A percentile compares a stretch with the other conserved stretches of the same genome.
phyloP scores from a whole-genome alignment of 1,140 invertebrate species.

The Sycophila sp. region DNA sequence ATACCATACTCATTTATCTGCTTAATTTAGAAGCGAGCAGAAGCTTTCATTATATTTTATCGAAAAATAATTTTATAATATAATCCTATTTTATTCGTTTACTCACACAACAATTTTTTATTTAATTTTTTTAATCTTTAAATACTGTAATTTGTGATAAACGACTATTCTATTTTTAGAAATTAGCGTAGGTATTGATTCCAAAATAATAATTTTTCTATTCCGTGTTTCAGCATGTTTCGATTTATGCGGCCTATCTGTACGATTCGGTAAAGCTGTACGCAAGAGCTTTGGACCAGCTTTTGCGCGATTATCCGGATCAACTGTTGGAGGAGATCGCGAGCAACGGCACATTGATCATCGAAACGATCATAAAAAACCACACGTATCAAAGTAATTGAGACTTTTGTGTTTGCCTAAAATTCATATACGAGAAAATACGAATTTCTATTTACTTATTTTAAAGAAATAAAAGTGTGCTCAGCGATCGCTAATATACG shows the following conservation, averaged over 20 bases:
- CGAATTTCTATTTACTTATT: no score
- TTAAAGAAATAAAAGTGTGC: not conserved
- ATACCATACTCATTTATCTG: no score
- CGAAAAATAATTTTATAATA: no score
- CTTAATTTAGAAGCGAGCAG: no score
- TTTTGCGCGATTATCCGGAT: slow-evolving; percentile 73
- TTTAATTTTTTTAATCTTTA: no score
- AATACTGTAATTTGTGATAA: no score
- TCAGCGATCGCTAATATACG: no score
- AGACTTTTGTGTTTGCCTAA: not conserved
- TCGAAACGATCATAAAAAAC: slow-evolving; percentile 81
- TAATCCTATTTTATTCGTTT: no score
- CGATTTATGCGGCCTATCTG: slow-evolving; percentile 94
- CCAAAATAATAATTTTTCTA: not conserved
- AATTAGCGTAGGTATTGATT: not conserved
- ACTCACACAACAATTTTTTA: no score
- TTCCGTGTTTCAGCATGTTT: slow-evolving; percentile 80
- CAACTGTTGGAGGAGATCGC: slow-evolving; percentile 77
- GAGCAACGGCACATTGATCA: slow-evolving; percentile 80
- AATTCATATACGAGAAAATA: slow-evolving; percentile 29
- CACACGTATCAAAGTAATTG: slow-evolving; percentile 82
- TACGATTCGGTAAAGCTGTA: slow-evolving; percentile 96
- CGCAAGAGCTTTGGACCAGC: slow-evolving; percentile 82
- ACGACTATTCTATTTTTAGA: not conserved
- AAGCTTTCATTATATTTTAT: no score